phyloP scores from a whole-genome alignment of 2,113 vertebrate species.

The Aegithalos caudatus region DNA sequence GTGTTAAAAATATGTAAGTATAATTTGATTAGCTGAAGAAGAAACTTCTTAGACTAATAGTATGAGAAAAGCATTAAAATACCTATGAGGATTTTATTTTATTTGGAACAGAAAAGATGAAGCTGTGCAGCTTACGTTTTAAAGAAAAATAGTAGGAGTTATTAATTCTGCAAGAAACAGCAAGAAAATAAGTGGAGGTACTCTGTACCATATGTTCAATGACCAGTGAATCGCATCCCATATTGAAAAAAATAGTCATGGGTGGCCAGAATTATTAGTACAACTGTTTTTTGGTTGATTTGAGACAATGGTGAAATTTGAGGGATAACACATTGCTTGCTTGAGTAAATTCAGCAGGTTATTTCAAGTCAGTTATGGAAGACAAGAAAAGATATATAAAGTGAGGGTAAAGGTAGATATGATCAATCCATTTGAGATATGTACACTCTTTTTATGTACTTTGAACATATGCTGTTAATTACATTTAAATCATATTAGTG shows the following conservation, averaged over 20 bases:
- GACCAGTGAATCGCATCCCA: not conserved
- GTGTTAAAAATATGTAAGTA: not conserved
- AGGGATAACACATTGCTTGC: not conserved
- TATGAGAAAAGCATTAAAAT: not conserved
- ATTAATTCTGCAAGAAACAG: not conserved
- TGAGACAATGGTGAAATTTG: not conserved
- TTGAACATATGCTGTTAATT: not conserved
- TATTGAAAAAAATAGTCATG: not conserved
- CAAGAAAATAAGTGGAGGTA: not conserved
- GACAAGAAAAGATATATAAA: not conserved
- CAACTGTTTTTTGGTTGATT: not conserved
- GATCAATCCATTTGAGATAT: not conserved
- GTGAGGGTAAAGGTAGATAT: not conserved
- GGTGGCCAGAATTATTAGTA: not conserved
- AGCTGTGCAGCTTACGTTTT: not conserved
- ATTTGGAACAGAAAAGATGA: not conserved
- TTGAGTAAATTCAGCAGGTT: not conserved
- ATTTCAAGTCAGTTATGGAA: not conserved
- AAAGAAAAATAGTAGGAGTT: not conserved
- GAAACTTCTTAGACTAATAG: not conserved
- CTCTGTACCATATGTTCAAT: not conserved
- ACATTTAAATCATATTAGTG: not conserved
- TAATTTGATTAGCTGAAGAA: not conserved
- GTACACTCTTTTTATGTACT: not conserved
- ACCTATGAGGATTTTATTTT: not conserved